Conservation (phyloP, 30 jellyfish, hydroid and myxozoan species). For the Turritopsis dohrnii region DNA sequence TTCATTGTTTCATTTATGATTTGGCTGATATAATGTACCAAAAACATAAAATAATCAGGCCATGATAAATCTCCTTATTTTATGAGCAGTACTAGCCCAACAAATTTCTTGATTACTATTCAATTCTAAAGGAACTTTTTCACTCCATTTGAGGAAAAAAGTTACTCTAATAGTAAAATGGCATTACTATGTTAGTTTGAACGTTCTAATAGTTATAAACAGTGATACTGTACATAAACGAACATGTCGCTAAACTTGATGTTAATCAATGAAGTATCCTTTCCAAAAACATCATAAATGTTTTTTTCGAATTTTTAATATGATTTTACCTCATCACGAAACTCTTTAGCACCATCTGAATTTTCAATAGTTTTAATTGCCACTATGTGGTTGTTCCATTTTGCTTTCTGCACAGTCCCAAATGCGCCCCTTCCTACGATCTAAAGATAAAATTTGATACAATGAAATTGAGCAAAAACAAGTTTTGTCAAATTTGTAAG, state of each 20-base stretch:
- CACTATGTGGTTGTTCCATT: conserved; percentile 64
- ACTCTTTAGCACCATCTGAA: conserved; percentile 48
- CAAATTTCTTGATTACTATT: no score
- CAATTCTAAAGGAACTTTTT: no score
- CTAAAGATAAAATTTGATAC: conserved; percentile 17
- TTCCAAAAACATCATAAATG: not conserved
- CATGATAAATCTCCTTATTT: no score
- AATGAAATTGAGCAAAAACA: not conserved
- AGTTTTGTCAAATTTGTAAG: not conserved
- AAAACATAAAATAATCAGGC: no score
- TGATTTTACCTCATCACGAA: conserved; percentile 50
- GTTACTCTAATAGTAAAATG: no score
- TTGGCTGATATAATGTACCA: no score
- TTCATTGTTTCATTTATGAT: no score
- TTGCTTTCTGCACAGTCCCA: conserved; percentile 79
- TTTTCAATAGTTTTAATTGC: conserved; percentile 83
- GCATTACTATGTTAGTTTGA: no score
- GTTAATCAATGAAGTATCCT: not conserved
- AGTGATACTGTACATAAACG: no score
- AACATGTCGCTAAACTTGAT: not conserved
- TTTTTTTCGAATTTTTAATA: not conserved
- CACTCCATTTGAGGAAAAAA: no score
- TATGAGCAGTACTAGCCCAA: no score
- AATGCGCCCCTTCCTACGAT: conserved; percentile 89
- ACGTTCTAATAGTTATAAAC: no score